Conservation (phyloP, 2,888 invertebrate genomes). For the Eubasilissa splendida region DNA sequence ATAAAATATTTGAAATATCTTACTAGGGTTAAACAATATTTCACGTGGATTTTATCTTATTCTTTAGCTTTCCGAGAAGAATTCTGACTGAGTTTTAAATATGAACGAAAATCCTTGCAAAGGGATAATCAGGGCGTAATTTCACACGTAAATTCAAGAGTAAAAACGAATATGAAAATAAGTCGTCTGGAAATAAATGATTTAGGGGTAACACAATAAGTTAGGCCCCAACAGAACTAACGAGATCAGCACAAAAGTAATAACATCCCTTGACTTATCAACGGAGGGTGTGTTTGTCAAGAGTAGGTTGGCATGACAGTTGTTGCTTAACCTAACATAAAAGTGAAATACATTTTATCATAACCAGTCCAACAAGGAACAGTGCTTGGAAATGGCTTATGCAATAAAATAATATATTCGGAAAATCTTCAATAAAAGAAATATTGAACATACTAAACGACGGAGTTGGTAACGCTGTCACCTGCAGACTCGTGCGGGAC, state of each 20-base stretch:
- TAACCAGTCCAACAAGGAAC: too few relatives aligned
- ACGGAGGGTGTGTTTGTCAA: background rate
- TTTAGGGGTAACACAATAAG: conserved; percentile 7
- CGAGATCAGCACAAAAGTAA: conserved; percentile 35
- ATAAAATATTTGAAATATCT: too few relatives aligned
- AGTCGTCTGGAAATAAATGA: conserved; percentile 27
- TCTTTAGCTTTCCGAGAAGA: background rate
- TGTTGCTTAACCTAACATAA: background rate
- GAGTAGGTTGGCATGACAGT: background rate
- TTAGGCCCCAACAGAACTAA: conserved; percentile 24
- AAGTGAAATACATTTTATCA: too few relatives aligned
- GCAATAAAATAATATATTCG: too few relatives aligned
- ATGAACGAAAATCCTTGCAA: conserved; percentile 1
- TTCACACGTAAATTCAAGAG: conserved; percentile 20
- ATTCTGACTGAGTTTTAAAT: background rate
- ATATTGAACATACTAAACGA: too few relatives aligned
- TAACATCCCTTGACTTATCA: conserved; percentile 5
- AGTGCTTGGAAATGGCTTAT: too few relatives aligned
- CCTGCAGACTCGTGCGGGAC: too few relatives aligned
- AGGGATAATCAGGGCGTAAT: conserved; percentile 5
- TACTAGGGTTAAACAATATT: background rate
- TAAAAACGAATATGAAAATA: conserved; percentile 19
- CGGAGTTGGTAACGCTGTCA: too few relatives aligned
- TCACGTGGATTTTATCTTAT: background rate
- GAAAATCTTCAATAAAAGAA: too few relatives aligned